Percentiles rank a stretch among this genome's conserved stretches.
Evolutionary conservation across 2,113 vertebrate genomes (phyloP).

Genomic region (Vicugna pacos): DNA sequence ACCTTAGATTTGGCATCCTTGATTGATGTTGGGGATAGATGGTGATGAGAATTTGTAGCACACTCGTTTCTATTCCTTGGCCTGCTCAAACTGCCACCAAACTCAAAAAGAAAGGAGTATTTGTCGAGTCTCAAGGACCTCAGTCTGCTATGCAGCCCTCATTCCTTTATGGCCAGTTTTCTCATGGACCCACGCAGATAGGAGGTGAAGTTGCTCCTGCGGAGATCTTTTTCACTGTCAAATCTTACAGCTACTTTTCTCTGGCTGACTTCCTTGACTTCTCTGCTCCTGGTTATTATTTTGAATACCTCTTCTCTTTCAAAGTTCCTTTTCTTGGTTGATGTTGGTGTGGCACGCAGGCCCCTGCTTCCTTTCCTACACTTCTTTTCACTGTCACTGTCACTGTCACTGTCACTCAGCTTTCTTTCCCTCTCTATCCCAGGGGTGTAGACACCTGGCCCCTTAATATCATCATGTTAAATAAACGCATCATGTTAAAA

Average conservation of each 20-base stretch:
- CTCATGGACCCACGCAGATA: rapidly evolving
- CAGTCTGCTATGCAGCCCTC: background rate
- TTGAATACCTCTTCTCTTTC: background rate
- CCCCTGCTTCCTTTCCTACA: background rate
- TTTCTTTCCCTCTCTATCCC: background rate
- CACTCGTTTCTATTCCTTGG: background rate
- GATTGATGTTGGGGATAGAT: background rate
- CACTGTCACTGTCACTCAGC: background rate
- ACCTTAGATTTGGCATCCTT: background rate
- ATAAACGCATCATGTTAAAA: background rate
- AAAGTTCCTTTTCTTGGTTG: background rate
- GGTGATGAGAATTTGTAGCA: background rate
- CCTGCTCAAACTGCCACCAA: background rate
- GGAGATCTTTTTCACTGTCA: background rate
- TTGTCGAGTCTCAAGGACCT: background rate
- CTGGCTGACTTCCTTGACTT: background rate
- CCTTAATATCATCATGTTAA: background rate
- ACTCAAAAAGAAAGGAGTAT: background rate
- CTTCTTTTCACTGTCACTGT: background rate
- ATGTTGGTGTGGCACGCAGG: background rate
- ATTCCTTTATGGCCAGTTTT: background rate
- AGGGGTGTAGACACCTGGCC: background rate
- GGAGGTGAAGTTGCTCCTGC: background rate
- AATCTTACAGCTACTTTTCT: background rate
- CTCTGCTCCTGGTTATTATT: background rate